Conservation (phyloP, 2,797 vertebrate species). For the Hozukius guyotensis region DNA sequence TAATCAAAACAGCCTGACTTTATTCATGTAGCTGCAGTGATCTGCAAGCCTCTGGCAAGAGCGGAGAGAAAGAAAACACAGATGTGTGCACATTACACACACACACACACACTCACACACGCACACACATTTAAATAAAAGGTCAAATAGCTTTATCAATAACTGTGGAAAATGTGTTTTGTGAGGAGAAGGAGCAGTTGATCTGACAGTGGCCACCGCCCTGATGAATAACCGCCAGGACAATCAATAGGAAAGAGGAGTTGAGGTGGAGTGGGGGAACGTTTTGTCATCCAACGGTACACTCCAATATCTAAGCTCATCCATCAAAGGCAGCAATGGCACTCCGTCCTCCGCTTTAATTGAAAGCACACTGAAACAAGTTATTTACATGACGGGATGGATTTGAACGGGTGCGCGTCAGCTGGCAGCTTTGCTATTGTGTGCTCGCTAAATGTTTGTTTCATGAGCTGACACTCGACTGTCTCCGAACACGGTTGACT, state of each 20-base stretch:
- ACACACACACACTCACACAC: conserved; percentile 11
- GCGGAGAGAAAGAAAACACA: conserved; percentile 78
- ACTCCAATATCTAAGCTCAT: conserved; percentile 86
- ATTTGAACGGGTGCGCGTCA: conserved; percentile 75
- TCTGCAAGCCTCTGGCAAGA: conserved; percentile 79
- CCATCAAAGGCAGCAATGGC: conserved; percentile 83
- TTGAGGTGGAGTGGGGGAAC: conserved; percentile 84
- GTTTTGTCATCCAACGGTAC: conserved; percentile 86
- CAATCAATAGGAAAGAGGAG: conserved; percentile 86
- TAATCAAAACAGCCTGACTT: conserved; percentile 84
- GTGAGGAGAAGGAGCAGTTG: conserved; percentile 79
- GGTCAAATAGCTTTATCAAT: conserved; percentile 85
- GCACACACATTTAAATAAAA: conserved; percentile 81
- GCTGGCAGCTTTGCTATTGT: conserved; percentile 70
- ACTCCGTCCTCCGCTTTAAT: conserved; percentile 82
- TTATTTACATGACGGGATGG: conserved; percentile 87
- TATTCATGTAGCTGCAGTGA: conserved; percentile 79
- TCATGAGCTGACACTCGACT: conserved; percentile 69
- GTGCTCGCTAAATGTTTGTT: conserved; percentile 78
- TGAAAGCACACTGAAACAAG: conserved; percentile 86
- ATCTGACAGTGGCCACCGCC: conserved; percentile 83
- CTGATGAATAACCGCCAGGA: conserved; percentile 84
- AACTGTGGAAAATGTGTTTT: conserved; percentile 82
- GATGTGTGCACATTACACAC: conserved; percentile 63
- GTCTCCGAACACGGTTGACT: conserved; percentile 63